Percentiles rank a stretch among this genome's conserved stretches.
These are phyloP conservation scores for Clepsis dumicolana DNA, from an alignment of 2,888 invertebrate genomes.

Conservation along the genomic window DNA sequence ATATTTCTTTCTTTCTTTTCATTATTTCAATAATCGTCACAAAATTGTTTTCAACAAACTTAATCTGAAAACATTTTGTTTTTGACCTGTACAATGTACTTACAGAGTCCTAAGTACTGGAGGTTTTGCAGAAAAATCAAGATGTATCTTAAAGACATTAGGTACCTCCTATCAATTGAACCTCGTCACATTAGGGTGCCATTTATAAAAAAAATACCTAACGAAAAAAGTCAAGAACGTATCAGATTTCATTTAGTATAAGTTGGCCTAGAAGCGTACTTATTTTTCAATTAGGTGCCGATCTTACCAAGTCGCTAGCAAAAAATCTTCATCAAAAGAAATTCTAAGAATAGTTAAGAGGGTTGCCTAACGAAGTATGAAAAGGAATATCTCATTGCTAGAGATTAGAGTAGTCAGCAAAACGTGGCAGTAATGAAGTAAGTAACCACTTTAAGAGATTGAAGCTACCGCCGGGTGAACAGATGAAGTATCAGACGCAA, in stretches of 20 bases:
- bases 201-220: too few species aligned
- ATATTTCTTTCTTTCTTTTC: too few species aligned
- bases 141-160: too few species aligned
- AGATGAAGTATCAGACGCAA: conserved; percentile 24
- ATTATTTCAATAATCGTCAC: too few species aligned
- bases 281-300: neutral
- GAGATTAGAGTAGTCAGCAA: conserved; percentile 39
- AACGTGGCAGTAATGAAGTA: conserved; percentile 35
- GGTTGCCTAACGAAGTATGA: conserved; percentile 37
- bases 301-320: neutral
- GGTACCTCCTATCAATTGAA: too few species aligned
- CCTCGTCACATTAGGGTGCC: too few species aligned
- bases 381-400: conserved; percentile 34
- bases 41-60: too few species aligned
- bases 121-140: too few species aligned
- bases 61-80: too few species aligned
- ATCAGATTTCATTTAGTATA: neutral
- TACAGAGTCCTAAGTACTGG: too few species aligned
- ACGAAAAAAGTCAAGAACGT: too few species aligned
- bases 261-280: neutral
- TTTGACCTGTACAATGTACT: too few species aligned
- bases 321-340: conserved; percentile 6
- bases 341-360: neutral
- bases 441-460: conserved; percentile 40
- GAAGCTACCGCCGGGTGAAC: conserved; percentile 24